phyloP scores from a whole-genome alignment of 1,140 invertebrate species.

The Eueides isabella region DNA sequence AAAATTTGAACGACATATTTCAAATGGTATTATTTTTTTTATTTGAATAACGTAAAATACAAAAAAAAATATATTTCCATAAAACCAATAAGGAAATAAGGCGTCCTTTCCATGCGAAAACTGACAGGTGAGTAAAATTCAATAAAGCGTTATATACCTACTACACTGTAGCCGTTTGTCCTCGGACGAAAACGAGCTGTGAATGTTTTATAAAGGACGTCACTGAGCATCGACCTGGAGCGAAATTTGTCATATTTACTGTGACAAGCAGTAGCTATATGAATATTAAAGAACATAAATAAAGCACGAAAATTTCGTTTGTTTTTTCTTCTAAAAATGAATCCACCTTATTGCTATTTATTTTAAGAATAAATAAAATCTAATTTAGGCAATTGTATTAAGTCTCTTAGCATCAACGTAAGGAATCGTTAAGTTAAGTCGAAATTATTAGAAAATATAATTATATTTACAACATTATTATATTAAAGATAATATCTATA shows the following conservation, averaged over 20 bases:
- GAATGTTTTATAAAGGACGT: background rate
- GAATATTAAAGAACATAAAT: background rate
- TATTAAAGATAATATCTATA: no score
- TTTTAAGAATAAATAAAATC: no score
- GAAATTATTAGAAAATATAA: no score
- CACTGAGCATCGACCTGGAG: background rate
- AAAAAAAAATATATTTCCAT: slow-evolving; percentile 2
- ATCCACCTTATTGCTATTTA: no score
- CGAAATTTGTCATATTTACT: background rate
- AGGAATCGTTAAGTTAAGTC: no score
- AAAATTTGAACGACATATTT: no score
- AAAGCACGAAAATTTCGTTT: background rate
- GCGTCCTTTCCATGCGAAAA: background rate
- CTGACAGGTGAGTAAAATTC: slow-evolving; percentile 9
- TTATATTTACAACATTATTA: no score
- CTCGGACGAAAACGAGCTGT: background rate
- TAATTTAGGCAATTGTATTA: no score
- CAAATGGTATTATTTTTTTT: no score
- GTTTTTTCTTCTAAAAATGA: no score
- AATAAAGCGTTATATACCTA: background rate
- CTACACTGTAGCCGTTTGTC: background rate
- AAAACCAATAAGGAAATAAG: slow-evolving; percentile 1
- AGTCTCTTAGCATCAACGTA: no score
- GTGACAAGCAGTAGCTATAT: background rate
- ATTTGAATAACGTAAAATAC: no score